These are phyloP conservation scores for Atta colombica DNA, from an alignment of 1,140 invertebrate genomes.

Conservation along the genomic window DNA sequence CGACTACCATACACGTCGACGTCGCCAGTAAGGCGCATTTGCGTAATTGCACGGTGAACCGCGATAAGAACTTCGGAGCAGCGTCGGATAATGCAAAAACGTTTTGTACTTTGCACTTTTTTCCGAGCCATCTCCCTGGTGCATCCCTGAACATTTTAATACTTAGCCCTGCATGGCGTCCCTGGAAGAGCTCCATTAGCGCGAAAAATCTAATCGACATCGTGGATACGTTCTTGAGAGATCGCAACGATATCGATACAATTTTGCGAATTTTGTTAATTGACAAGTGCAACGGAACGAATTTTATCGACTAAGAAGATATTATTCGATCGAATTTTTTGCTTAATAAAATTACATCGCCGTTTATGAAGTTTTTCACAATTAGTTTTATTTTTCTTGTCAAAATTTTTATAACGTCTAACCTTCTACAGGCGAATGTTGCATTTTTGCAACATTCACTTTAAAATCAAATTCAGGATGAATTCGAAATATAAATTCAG, in stretches of 20 bases:
- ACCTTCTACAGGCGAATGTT: no score
- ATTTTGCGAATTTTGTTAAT: slow-evolving; percentile 16
- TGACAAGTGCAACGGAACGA: slow-evolving; percentile 9
- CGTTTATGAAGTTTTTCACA: not conserved
- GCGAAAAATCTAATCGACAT: slow-evolving; percentile 72
- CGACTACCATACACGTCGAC: slow-evolving; percentile 13
- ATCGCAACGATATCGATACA: slow-evolving; percentile 25
- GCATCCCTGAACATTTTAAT: slow-evolving; percentile 64
- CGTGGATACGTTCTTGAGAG: slow-evolving; percentile 65
- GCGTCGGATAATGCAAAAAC: slow-evolving; percentile 66
- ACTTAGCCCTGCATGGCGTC: slow-evolving; percentile 53
- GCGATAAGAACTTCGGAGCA: slow-evolving; percentile 68
- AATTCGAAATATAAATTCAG: no score
- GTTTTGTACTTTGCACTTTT: slow-evolving; percentile 63
- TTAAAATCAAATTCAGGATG: no score
- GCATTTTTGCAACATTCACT: no score
- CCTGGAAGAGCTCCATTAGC: slow-evolving; percentile 63
- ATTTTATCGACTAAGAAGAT: not conserved
- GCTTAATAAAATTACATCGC: not conserved
- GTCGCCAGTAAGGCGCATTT: slow-evolving; percentile 71
- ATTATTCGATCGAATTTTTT: not conserved
- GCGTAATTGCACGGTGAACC: slow-evolving; percentile 69
- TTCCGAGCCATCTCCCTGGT: slow-evolving; percentile 60
- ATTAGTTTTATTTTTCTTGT: not conserved
- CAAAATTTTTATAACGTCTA: slow-evolving; percentile 1